Percentiles rank a stretch among this genome's conserved stretches.
phyloP scores from a whole-genome alignment of 2,888 invertebrate genomes.

The Mythimna loreyi region DNA sequence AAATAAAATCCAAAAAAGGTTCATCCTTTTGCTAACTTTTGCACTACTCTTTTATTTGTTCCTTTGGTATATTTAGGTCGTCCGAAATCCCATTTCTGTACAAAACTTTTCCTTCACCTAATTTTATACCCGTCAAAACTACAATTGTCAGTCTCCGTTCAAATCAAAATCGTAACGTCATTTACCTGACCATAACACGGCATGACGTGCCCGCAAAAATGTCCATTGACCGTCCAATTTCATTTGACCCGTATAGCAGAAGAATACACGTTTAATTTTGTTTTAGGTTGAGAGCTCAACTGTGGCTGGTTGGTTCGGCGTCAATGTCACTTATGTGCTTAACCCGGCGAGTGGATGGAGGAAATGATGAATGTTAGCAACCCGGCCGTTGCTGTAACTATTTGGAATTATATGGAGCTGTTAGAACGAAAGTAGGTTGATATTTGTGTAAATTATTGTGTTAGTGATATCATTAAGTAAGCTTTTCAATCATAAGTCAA shows the following conservation, averaged over 20 bases:
- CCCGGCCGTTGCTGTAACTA: conserved; percentile 82
- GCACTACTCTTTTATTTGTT: not conserved
- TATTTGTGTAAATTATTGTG: not conserved
- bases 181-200: conserved; percentile 84
- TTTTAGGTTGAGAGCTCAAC: conserved; percentile 72
- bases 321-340: conserved; percentile 91
- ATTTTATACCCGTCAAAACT: conserved; percentile 63
- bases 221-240: conserved; percentile 76
- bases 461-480: not conserved
- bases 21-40: not conserved
- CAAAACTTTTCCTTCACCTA: conserved; percentile 53
- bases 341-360: conserved; percentile 90
- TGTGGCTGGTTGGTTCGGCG: conserved; percentile 79
- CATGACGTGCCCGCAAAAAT: conserved; percentile 81
- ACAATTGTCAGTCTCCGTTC: conserved; percentile 80
- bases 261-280: conserved; percentile 60
- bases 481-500: not conserved
- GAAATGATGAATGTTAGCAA: conserved; percentile 89
- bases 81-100: conserved; percentile 21
- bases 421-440: conserved; percentile 34
- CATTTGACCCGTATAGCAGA: conserved; percentile 68
- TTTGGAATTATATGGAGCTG: conserved; percentile 76
- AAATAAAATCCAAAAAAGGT: not conserved
- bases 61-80: conserved; percentile 32
- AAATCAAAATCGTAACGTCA: conserved; percentile 84